Base-by-base conservation (phyloP, 1,140 invertebrate species). In the Drosophila ercepeae region DNA sequence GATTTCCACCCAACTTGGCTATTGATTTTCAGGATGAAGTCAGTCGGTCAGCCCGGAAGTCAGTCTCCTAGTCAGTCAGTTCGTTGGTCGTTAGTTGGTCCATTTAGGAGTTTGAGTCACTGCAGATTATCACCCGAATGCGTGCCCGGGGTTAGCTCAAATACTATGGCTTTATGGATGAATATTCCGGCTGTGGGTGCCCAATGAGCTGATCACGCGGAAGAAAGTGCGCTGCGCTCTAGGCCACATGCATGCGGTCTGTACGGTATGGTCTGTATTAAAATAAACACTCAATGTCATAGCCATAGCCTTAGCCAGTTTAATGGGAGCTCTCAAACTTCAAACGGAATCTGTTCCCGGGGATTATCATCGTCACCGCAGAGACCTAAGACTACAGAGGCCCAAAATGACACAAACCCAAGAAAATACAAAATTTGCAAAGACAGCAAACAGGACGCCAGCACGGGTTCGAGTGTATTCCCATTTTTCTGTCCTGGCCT, bases 121-220 rank as follows among this genome's bases (percentile, higher is more conserved):
- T 29, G 54, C 51, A 29, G 45, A 76, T 76, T 81, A 82, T 46
- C 69, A 55, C n/a, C 39, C 39, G 16, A 73, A 68, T 86, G 76
- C 81, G 79, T 86, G 68, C 61, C 44, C 39, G 11, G 39, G 39
- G 39, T 32, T 32, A 32, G 29, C 29, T 32, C 9, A 32, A 32
- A 32, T 32, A 32, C 1, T 32, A 1, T 1, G 9, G 21, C 16
- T 48, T n/a, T 9, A 9, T 23, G 34, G 25, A 58, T 42, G 27
- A 59, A 63, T 27, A 4, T n/a, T 25, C 63, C 72, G 53, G 53
- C 54, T 19, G 13, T 54, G 61, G 81, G 81, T 88, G 81, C 73
- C 44, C 76, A 84, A 84, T 84, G 81, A 84, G 82, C 81, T 81
- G 81, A 81, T 84, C 81, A 84, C 63, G 76, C 60, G 81, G 82